phyloP scores from a whole-genome alignment of 2,797 vertebrate genomes.

The Enteromius fasciolatus region DNA sequence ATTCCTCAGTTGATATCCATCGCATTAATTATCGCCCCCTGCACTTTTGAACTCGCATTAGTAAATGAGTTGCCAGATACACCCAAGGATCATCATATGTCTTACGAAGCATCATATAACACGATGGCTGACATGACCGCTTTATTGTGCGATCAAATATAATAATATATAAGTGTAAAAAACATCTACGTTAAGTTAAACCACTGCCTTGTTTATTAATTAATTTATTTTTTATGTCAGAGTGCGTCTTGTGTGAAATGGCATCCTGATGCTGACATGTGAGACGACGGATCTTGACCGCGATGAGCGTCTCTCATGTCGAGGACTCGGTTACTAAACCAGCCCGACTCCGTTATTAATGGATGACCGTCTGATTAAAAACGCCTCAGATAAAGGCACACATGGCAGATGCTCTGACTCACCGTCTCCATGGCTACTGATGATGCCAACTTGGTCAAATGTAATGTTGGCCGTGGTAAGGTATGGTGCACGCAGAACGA shows the following conservation, averaged over 20 bases:
- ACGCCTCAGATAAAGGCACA: slow-evolving; percentile 25
- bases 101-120: not conserved
- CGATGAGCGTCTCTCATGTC: slow-evolving; percentile 67
- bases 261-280: slow-evolving; percentile 50
- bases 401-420: slow-evolving; percentile 22
- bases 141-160: not conserved
- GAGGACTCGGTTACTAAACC: slow-evolving; percentile 70
- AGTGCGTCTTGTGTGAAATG: slow-evolving; percentile 38
- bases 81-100: not conserved
- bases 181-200: not conserved
- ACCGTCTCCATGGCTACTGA: slow-evolving; percentile 21
- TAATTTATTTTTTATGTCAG: not conserved
- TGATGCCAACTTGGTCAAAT: slow-evolving; percentile 20
- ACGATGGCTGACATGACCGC: not conserved
- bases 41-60: slow-evolving; percentile 11
- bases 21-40: not conserved
- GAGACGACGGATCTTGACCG: slow-evolving; percentile 54
- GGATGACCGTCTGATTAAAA: slow-evolving; percentile 74
- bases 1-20: not conserved
- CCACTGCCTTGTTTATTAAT: not conserved
- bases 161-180: not conserved
- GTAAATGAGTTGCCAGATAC: not conserved
- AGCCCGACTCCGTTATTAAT: slow-evolving; percentile 77
- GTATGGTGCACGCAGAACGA: not conserved
- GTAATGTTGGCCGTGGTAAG: slow-evolving; percentile 16